Evolutionary conservation across 1,140 invertebrate species (phyloP), one percentile per base, ranked within the genome.

Genomic region (Leptinotarsa lineolata): DNA sequence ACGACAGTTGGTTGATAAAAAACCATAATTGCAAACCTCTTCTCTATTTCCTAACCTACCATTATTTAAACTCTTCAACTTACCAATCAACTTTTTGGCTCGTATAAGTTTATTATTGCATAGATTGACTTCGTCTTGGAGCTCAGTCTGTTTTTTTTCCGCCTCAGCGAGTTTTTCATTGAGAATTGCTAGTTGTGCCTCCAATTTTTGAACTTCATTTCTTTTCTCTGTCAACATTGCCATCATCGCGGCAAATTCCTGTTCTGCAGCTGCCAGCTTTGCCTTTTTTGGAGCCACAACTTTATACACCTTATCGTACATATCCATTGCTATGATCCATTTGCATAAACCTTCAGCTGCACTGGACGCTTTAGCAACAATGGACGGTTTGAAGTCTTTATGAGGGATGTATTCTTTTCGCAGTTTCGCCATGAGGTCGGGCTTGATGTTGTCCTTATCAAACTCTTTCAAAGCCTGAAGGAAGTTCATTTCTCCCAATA

Each of bases 271-370:
- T 46, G 88, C 88, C 22, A 97, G 84, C 82, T 93, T 94, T 4
- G 89, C 92, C 84, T 95, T 94, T 82, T 93, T 96, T 1, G 94
- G 94, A 0, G 91, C 91, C 13, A 97, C 95, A 16, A 78, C 74
- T 21, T 21, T 63, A 21, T 63, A 22, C 3, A 63, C 61, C 72
- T 92, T 89, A 81, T 98, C 95, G 81, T 97, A 97, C 83, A 94
- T 90, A 82, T 97, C 94, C 91, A 98, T 95, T 3, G 96, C 95
- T 73, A 94, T 90, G 45, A 97, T 92, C 95, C 96, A 98, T 85
- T 95, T 95, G 81, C 95, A 97, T 4, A 98, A 85, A 75, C 95
- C 94, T 86, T 80, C 92, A 30, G 94, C 94, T 4, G 95, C 95
- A 77, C 90, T 92, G 68, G 95, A 97, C 11, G 95, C 95, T 86